Conservation (phyloP, 2,888 invertebrate species). For the Horisme vitalbata region DNA sequence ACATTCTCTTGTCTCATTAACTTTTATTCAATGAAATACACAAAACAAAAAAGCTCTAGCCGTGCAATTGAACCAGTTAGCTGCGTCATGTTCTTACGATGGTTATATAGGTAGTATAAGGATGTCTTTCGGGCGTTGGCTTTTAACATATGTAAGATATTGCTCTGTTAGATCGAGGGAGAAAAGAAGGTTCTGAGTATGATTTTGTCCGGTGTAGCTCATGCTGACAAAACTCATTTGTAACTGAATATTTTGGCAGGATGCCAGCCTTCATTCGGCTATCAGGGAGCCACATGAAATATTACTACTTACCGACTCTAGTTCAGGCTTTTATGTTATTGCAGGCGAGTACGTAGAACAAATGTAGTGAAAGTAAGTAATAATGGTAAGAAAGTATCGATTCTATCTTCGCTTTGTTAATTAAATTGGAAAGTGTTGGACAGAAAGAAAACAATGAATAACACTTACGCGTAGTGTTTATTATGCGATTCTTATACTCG, state of each 20-base stretch:
- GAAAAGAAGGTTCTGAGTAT: slow-evolving; percentile 25
- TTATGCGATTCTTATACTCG: slow-evolving; percentile 35
- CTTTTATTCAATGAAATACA: no score
- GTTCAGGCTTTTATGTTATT: slow-evolving; percentile 28
- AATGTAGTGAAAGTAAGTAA: slow-evolving; percentile 24
- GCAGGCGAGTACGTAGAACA: slow-evolving; percentile 13
- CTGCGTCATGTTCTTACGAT: no score
- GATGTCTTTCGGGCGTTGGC: slow-evolving; percentile 21
- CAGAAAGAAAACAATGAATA: slow-evolving; percentile 25
- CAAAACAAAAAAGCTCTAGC: background rate
- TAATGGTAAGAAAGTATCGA: no score
- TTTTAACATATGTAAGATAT: slow-evolving; percentile 31
- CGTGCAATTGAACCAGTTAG: no score
- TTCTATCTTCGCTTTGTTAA: slow-evolving; percentile 15
- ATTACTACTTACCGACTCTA: slow-evolving; percentile 29
- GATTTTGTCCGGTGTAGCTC: slow-evolving; percentile 31
- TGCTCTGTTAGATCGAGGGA: slow-evolving; percentile 28
- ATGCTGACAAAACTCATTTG: slow-evolving; percentile 49
- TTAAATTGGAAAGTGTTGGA: slow-evolving; percentile 20
- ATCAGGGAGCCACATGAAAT: slow-evolving; percentile 46
- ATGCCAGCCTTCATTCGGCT: slow-evolving; percentile 52
- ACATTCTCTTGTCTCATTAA: no score
- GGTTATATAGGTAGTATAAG: no score
- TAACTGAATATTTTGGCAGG: slow-evolving; percentile 60
- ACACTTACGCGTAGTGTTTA: slow-evolving; percentile 33